Evolutionary conservation across 2,797 vertebrate species (phyloP).

Genomic region (Myiotriccus ornatus): DNA sequence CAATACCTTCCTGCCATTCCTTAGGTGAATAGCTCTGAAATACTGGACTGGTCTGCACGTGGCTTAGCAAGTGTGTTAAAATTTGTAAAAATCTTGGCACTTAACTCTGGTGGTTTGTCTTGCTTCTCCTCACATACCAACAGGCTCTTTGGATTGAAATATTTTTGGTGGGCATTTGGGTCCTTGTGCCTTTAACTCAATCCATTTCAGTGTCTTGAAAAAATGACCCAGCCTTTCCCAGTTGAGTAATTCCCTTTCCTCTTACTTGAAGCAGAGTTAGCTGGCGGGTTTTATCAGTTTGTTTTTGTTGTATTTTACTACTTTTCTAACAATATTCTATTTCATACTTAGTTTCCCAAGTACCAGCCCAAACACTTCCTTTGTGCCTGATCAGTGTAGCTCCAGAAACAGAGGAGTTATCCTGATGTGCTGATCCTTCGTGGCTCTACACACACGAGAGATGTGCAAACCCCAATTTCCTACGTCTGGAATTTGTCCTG

Average conservation of each 20-base stretch:
- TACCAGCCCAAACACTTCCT: neutral
- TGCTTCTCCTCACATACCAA: neutral
- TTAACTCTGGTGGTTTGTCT: fast-evolving
- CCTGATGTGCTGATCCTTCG: neutral
- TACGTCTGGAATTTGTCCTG: constrained; percentile 9
- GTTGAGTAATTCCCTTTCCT: neutral
- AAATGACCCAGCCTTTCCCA: neutral
- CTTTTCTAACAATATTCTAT: neutral
- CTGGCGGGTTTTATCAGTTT: fast-evolving
- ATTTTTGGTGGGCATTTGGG: neutral
- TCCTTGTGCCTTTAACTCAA: neutral
- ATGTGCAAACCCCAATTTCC: neutral
- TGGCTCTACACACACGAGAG: neutral
- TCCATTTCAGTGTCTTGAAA: neutral
- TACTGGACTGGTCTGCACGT: neutral
- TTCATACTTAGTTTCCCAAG: neutral
- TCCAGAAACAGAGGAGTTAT: neutral
- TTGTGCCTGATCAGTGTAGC: neutral
- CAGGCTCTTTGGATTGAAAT: neutral
- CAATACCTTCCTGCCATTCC: neutral
- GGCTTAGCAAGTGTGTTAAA: neutral
- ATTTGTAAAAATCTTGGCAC: neutral
- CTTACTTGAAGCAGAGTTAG: neutral
- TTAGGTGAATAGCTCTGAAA: neutral
- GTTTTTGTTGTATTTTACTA: neutral